A percentile compares a stretch with the other conserved stretches of the same genome.
Conservation (phyloP, 1,140 invertebrate genomes). For the Holcopasites calliopsidis region DNA sequence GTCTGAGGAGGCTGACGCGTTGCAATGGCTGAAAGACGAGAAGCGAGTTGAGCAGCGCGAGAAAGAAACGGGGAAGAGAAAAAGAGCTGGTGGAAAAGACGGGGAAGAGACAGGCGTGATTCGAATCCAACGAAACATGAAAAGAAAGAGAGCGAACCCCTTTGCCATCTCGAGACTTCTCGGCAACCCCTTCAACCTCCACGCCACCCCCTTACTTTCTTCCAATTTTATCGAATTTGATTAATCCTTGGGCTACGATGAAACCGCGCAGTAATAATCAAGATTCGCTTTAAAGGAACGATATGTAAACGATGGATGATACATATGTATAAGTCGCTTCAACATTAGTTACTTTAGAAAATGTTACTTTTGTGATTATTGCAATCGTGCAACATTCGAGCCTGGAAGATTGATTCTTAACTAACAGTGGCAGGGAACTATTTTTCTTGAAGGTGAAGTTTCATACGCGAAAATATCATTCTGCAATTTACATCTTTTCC, state of each 20-base stretch:
- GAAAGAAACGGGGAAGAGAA: slow-evolving; percentile 1
- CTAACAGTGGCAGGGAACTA: no score
- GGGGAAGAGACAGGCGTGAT: slow-evolving; percentile 67
- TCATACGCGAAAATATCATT: no score
- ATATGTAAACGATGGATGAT: no score
- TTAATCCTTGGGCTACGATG: slow-evolving; percentile 17
- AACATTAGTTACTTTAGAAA: no score
- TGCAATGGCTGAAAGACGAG: slow-evolving; percentile 55
- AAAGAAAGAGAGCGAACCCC: slow-evolving; percentile 38
- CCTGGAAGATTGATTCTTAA: no score
- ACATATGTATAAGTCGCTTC: no score
- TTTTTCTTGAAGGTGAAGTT: no score
- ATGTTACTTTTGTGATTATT: no score
- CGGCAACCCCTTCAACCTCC: slow-evolving; percentile 47
- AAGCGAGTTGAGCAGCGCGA: slow-evolving; percentile 18
- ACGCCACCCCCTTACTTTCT: slow-evolving; percentile 8
- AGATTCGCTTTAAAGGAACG: background rate
- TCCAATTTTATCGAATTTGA: slow-evolving; percentile 31
- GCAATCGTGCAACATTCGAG: no score
- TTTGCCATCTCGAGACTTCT: slow-evolving; percentile 58
- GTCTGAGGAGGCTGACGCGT: slow-evolving; percentile 62
- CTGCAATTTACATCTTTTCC: no score
- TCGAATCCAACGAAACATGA: slow-evolving; percentile 62
- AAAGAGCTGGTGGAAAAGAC: background rate
- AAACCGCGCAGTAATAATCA: background rate